phyloP scores from a whole-genome alignment of 2,888 invertebrate species.

The Eulithis prunata region DNA sequence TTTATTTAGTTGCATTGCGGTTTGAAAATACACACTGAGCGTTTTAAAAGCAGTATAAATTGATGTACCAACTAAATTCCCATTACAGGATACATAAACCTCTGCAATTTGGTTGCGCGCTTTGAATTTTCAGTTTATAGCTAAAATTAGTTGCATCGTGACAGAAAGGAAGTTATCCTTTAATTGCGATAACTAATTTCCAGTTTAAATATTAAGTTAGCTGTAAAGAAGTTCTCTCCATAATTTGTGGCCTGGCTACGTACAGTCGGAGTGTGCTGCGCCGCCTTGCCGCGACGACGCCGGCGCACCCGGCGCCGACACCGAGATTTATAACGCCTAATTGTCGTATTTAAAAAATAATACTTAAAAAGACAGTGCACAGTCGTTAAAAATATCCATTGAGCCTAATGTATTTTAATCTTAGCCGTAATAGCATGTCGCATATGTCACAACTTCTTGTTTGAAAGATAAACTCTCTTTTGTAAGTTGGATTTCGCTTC shows the following conservation, averaged over 20 bases:
- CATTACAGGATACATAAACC: slow-evolving; percentile 22
- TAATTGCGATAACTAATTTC: slow-evolving; percentile 17
- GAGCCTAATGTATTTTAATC: slow-evolving; percentile 34
- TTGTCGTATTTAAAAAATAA: slow-evolving; percentile 43
- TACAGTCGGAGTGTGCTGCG: slow-evolving; percentile 18
- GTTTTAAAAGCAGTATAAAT: slow-evolving; percentile 1
- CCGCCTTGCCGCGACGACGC: slow-evolving; percentile 28
- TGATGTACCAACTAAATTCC: slow-evolving; percentile 11
- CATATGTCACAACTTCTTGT: slow-evolving; percentile 30
- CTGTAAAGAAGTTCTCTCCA: slow-evolving; percentile 43
- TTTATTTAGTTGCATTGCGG: not conserved
- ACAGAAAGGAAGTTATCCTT: slow-evolving; percentile 35
- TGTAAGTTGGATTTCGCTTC: slow-evolving; percentile 12
- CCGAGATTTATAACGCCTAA: slow-evolving; percentile 52
- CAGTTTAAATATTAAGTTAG: slow-evolving; percentile 5
- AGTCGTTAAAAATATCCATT: slow-evolving; percentile 39
- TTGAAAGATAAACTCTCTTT: slow-evolving; percentile 25
- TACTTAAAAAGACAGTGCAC: slow-evolving; percentile 36
- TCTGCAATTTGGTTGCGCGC: slow-evolving; percentile 13
- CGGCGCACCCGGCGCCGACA: slow-evolving; percentile 47
- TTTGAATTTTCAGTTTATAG: slow-evolving; percentile 27
- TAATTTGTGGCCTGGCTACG: slow-evolving; percentile 40
- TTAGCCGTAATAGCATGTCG: slow-evolving; percentile 23
- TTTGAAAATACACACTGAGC: not conserved
- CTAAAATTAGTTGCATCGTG: slow-evolving; percentile 41